phyloP scores from a whole-genome alignment of 2,888 invertebrate species.

The Papilio demoleus region DNA sequence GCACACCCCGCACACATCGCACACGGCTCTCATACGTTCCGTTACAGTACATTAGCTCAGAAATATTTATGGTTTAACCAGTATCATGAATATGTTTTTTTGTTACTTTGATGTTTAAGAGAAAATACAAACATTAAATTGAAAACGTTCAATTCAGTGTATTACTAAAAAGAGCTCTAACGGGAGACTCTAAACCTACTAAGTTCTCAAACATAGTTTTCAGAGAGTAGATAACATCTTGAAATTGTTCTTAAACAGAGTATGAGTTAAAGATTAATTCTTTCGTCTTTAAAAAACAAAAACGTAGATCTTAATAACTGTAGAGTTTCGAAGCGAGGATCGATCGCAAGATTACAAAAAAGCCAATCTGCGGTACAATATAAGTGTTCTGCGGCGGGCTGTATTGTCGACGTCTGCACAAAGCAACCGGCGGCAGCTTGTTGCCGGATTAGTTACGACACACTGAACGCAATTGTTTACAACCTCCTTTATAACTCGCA shows the following conservation, averaged over 20 bases:
- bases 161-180: too few relatives aligned
- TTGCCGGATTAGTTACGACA: background rate
- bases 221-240: too few relatives aligned
- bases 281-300: background rate
- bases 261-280: background rate
- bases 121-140: background rate
- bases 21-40: background rate
- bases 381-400: background rate
- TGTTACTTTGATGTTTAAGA: background rate
- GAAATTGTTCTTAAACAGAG: background rate
- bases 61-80: background rate
- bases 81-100: background rate
- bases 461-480: constrained; percentile 2
- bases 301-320: background rate
- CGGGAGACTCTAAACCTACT: background rate
- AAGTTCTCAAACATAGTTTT: background rate
- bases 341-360: constrained; percentile 4
- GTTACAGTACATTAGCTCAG: background rate
- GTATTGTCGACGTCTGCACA: constrained; percentile 7
- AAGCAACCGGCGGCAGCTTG: constrained; percentile 3
- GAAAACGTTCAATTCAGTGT: too few relatives aligned
- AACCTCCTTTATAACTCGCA: background rate
- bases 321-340: background rate
- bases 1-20: background rate
- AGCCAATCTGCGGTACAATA: constrained; percentile 1